A percentile compares a stretch with the other conserved stretches of the same genome.
These are phyloP conservation scores for Phoxinus dragarum DNA, from an alignment of 2,797 vertebrate species.

Conservation along the genomic window DNA sequence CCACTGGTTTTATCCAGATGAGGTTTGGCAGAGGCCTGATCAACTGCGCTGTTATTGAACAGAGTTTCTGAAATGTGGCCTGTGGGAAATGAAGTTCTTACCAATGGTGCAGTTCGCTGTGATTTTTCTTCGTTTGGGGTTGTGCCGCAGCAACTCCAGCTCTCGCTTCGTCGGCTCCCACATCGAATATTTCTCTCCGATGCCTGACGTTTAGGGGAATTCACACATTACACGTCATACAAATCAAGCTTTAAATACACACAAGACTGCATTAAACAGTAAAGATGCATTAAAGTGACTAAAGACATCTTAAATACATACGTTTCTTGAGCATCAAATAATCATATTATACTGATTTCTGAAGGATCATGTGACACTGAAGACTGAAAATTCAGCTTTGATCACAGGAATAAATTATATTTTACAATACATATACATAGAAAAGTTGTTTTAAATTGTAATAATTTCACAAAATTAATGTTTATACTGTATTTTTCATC, in stretches of 20 bases:
- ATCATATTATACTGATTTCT: too few relatives aligned
- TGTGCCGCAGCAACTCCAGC: conserved; percentile 96
- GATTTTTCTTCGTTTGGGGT: conserved; percentile 98
- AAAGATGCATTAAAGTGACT: background rate
- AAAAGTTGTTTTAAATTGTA: background rate
- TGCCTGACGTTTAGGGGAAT: conserved; percentile 75
- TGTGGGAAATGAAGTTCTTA: conserved; percentile 63
- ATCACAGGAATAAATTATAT: too few relatives aligned
- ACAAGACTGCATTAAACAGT: background rate
- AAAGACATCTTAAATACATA: background rate
- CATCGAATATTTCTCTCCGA: conserved; percentile 97
- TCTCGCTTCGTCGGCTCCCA: conserved; percentile 99
- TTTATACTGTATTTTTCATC: too few relatives aligned
- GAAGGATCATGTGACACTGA: background rate
- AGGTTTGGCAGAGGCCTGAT: conserved; percentile 20
- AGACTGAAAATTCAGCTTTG: too few relatives aligned
- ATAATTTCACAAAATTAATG: too few relatives aligned
- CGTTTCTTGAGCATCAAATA: too few relatives aligned
- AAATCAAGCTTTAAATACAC: background rate
- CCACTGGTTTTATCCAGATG: background rate
- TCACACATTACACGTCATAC: background rate
- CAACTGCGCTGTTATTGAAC: background rate
- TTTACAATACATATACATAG: background rate
- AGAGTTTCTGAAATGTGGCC: background rate
- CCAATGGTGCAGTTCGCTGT: conserved; percentile 99